Base-by-base conservation (phyloP, 1,140 invertebrate species). In the Calephelis nemesis region DNA sequence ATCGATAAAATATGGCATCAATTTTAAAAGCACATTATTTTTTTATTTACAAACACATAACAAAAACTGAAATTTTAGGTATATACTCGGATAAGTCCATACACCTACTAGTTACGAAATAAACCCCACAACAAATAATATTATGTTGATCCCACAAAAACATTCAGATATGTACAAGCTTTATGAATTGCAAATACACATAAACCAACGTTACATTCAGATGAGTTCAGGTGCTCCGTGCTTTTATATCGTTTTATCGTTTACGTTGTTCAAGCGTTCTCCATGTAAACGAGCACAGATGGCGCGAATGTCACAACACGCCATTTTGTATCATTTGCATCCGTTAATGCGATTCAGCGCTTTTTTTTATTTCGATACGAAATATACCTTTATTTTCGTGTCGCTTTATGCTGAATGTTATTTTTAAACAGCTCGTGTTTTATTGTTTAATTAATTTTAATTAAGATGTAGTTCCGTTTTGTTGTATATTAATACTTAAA, bases 251-350 rank as follows among this genome's bases (percentile, higher is more conserved):
- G 52, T 58, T 58, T 58, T 58, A 58, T 58, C 52, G 52, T 58
- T 58, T 39, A 58, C 52, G 52, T 58, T 58, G 52, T 58, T 58
- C 52, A 58, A 58, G 52, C 52, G 19, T 58, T 58, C 52, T 58
- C 52, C 52, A 54, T 54, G 64, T 65, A 65, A 50, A 52, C 64
- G 64, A 52, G 52, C 54, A 42, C 68, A 70, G 65, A 73, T 70
- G 71, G 65, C 66, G 62, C 62, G 50, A 65, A 67, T 62, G 54
- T 68, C 49, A 49, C 68, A 66, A 48, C 48, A 63, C 63, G 48
- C 65, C 68, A 71, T 71, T 69, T 71, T 67, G 62, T 64, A 69
- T 74, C 70, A 74, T 72, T 69, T 72, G 67, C 70, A 72, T 74
- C 58, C 67, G 67, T 64, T 69, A 72, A 72, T 74, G 70, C 66